Evolutionary conservation across 2,113 vertebrate genomes (phyloP), one percentile per base, ranked within the genome.

Genomic region (Ameiurus melas): DNA sequence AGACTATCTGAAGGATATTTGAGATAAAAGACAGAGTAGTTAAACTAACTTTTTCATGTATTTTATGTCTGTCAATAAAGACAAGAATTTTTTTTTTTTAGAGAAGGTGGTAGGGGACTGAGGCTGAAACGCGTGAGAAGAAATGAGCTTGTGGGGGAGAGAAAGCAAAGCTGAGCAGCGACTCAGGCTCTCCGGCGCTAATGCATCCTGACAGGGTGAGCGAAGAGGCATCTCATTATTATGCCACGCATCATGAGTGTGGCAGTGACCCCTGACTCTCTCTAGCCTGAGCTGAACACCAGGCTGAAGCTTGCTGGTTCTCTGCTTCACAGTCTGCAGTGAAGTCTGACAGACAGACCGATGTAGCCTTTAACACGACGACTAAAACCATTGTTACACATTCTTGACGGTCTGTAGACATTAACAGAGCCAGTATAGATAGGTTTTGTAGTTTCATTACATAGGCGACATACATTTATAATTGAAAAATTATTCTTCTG

Each of bases 161-260:
- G 80, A 60, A 17, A 85, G 58, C 84, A 66, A 86, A 79, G 75
- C 82, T 16, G 75, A 51, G 79, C 53, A 85, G 78, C 53, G 58
- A 43, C 53, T 90, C 88, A 90, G 85, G 83, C 57, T 84, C 47
- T 83, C 83, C 60, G 30, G 87, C 12, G 39, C 83, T 91, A 91
- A 91, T 91, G 87, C 80, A 75, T 87, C 89, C 87, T 91, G 89
- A 91, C 90, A 91, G 89, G 88, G 88, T 89, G 90, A 90, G 89
- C 85, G 85, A 90, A 86, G 87, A 90, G 90, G 82, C 90, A 90
- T 83, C 89, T 91, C 91, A 91, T 92, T 92, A 92, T 85, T 89
- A 88, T 91, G 90, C 90, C 87, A 90, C 85, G 87, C 91, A 90
- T 90, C 91, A 92, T 89, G 87, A 92, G 88, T 90, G 86, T 88